phyloP scores from a whole-genome alignment of 92 coral and sea anemone species.

The Zoanthus sociatus region DNA sequence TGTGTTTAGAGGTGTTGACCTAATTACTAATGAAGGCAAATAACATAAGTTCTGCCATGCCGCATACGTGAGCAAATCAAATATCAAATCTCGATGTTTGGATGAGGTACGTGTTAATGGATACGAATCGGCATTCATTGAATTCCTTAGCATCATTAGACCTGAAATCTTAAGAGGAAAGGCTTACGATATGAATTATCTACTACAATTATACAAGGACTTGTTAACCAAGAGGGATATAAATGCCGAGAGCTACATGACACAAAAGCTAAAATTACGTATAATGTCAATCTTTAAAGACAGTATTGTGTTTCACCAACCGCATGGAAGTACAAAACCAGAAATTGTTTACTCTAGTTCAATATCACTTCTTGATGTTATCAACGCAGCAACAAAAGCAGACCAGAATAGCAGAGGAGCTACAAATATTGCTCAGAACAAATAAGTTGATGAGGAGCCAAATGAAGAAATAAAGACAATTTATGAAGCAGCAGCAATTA shows the following conservation, averaged over 20 bases:
- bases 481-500: slow-evolving; percentile 48
- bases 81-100: no score
- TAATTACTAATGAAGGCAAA: no score
- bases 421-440: not conserved
- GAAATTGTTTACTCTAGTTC: not conserved
- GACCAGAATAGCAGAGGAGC: no score
- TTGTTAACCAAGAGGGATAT: not conserved
- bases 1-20: no score
- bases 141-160: no score
- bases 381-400: not conserved
- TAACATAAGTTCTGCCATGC: no score
- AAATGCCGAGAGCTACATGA: not conserved
- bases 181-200: not conserved
- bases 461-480: not conserved
- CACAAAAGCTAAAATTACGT: not conserved
- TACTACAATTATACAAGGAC: not conserved
- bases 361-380: not conserved
- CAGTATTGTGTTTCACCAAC: not conserved
- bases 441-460: not conserved
- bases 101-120: no score
- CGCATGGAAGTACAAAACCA: not conserved
- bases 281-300: not conserved
- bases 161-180: no score
- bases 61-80: no score
- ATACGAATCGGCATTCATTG: no score